Conservation (phyloP, 2,113 vertebrate genomes). For the Echinops telfairi region DNA sequence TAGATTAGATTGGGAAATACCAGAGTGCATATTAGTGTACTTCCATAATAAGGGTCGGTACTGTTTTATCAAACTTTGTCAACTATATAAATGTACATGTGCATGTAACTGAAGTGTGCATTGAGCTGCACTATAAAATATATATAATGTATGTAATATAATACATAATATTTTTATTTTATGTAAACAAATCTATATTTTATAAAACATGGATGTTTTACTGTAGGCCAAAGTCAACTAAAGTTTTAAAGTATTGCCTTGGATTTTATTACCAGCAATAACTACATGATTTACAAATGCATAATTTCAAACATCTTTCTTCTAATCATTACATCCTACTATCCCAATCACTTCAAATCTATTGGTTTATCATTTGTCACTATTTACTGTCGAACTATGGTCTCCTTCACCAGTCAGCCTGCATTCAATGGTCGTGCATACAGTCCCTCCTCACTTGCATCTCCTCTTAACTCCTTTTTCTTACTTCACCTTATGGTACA, state of each 20-base stretch:
- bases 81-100: no score
- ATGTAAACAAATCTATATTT: no score
- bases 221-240: background rate
- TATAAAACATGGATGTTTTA: background rate
- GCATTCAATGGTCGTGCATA: background rate
- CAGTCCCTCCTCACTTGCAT: background rate
- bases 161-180: no score
- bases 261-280: background rate
- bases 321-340: background rate
- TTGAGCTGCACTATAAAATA: no score
- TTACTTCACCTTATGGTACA: background rate
- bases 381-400: background rate
- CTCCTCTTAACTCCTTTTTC: background rate
- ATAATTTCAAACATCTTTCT: background rate
- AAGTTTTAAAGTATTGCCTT: background rate
- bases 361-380: background rate
- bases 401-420: background rate
- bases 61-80: no score
- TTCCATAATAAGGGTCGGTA: background rate
- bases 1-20: background rate
- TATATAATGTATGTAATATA: no score
- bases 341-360: background rate
- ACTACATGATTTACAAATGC: background rate
- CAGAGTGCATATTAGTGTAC: background rate
- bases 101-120: no score